Percentiles rank a stretch among this genome's conserved stretches.
These are phyloP conservation scores for Lepisosteus osseus DNA, from an alignment of 2,113 vertebrate species.

Conservation along the genomic window DNA sequence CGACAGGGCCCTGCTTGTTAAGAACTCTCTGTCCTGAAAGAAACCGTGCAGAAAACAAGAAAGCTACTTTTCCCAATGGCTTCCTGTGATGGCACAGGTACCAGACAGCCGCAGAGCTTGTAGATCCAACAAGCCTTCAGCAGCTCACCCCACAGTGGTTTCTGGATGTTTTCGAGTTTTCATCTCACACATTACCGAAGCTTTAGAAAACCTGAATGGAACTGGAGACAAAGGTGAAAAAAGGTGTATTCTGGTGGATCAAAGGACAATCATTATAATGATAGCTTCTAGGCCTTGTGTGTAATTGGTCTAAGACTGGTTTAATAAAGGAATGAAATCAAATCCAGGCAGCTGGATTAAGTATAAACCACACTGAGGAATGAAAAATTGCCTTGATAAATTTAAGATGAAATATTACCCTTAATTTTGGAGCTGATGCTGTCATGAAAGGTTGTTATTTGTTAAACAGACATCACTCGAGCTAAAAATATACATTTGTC, in stretches of 20 bases:
- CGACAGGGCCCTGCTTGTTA: conserved; percentile 6
- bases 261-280: not conserved
- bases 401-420: conserved; percentile 38
- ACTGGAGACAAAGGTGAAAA: conserved; percentile 18
- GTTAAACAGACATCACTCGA: conserved; percentile 30
- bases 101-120: not conserved
- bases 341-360: conserved; percentile 37
- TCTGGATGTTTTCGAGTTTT: conserved; percentile 1
- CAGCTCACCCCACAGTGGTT: not conserved
- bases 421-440: conserved; percentile 24
- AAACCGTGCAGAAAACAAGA: not conserved
- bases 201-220: conserved; percentile 16
- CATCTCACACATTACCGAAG: conserved; percentile 15
- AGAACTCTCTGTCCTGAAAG: not conserved
- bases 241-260: conserved; percentile 1
- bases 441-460: conserved; percentile 33
- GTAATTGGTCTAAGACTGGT: conserved; percentile 7
- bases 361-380: conserved; percentile 34
- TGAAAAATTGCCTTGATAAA: conserved; percentile 31
- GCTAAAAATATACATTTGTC: conserved; percentile 5
- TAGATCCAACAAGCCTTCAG: not conserved
- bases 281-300: not conserved
- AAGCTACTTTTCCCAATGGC: not conserved
- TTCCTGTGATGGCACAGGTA: not conserved
- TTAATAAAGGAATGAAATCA: conserved; percentile 24